Evolutionary conservation across 1,140 invertebrate genomes (phyloP).

Genomic region (Dreissena polymorpha): DNA sequence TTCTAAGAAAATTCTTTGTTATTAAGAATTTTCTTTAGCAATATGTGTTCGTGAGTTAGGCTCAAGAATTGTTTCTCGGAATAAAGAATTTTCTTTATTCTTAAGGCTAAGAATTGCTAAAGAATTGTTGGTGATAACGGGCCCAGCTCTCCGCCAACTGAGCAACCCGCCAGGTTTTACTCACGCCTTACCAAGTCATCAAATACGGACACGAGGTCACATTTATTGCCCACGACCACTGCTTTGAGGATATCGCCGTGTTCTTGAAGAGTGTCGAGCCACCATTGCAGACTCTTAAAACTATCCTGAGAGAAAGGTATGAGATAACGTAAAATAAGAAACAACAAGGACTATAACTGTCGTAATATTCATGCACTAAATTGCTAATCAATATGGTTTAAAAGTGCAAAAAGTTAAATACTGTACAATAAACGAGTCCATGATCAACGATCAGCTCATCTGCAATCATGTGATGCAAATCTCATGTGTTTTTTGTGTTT

Average conservation of each 20-base stretch:
- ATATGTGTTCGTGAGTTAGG: not conserved
- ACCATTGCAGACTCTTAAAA: conserved; percentile 48
- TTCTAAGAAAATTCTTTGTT: too few relatives aligned
- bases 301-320: conserved; percentile 38
- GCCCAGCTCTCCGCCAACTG: not conserved
- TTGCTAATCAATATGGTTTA: too few relatives aligned
- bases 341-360: not conserved
- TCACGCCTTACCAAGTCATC: conserved; percentile 24
- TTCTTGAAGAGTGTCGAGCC: conserved; percentile 55
- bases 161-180: not conserved
- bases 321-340: conserved; percentile 1
- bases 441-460: not conserved
- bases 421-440: not conserved
- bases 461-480: too few relatives aligned
- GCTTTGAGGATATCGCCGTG: conserved; percentile 50
- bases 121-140: not conserved
- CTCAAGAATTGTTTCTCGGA: too few relatives aligned
- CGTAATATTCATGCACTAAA: not conserved
- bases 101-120: too few relatives aligned
- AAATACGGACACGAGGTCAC: conserved; percentile 39
- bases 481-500: too few relatives aligned
- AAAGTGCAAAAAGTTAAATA: not conserved
- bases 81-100: too few relatives aligned
- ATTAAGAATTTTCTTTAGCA: too few relatives aligned
- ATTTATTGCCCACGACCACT: conserved; percentile 60